Percentiles rank a stretch among this genome's conserved stretches.
These are phyloP conservation scores for Nibea coibor DNA, from an alignment of 2,113 vertebrate species.

Conservation along the genomic window DNA sequence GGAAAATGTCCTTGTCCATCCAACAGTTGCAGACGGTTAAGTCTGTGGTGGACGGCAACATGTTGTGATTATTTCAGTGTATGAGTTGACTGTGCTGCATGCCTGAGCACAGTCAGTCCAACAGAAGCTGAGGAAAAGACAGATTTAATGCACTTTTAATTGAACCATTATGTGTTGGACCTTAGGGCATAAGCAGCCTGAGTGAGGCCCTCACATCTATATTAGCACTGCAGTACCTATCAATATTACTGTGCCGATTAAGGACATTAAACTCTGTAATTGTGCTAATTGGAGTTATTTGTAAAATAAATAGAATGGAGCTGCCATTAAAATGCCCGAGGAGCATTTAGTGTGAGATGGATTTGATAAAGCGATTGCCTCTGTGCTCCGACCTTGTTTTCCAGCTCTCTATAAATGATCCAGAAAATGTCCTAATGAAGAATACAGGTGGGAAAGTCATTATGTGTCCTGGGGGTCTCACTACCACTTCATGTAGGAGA, in stretches of 20 bases:
- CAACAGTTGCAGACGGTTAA: too few relatives aligned
- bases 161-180: conserved; percentile 40
- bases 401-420: conserved; percentile 71
- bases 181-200: not conserved
- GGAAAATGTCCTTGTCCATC: not conserved
- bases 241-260: conserved; percentile 49
- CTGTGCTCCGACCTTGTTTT: conserved; percentile 54
- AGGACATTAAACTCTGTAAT: conserved; percentile 65
- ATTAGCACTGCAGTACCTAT: conserved; percentile 42
- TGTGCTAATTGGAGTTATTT: conserved; percentile 73
- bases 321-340: conserved; percentile 53
- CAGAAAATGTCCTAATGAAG: conserved; percentile 70
- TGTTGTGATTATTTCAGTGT: not conserved
- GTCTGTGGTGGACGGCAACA: not conserved
- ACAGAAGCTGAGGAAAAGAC: conserved; percentile 50
- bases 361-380: conserved; percentile 66
- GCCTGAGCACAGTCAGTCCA: conserved; percentile 7
- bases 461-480: conserved; percentile 45
- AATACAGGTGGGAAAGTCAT: conserved; percentile 70
- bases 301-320: conserved; percentile 73
- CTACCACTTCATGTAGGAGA: conserved; percentile 53
- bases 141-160: conserved; percentile 44
- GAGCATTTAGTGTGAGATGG: conserved; percentile 59
- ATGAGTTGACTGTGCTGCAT: not conserved
- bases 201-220: conserved; percentile 9